Base-by-base conservation (phyloP, 30 jellyfish, hydroid and myxozoan species). In the Phacellophora camtschatica region DNA sequence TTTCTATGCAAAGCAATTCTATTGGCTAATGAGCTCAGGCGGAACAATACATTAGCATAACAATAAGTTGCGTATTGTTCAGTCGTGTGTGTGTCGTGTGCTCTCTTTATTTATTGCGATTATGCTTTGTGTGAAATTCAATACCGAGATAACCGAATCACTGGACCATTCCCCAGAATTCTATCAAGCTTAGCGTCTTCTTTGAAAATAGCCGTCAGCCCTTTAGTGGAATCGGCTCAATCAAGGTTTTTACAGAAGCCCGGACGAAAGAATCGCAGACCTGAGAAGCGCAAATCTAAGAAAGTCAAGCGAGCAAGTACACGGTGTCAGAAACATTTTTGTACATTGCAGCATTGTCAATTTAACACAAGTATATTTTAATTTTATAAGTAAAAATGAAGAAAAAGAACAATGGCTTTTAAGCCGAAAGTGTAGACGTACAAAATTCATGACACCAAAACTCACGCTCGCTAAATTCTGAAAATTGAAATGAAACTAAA, bases 21-120 rank as follows among this genome's bases (percentile, higher is more conserved):
- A 83, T 83, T 83, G 95, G 95, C 58, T 61, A 82, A 43, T 45
- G 45, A 30, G 35, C 53, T 83, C 81, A 59, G 58, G 87, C 84
- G 95, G 73, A 71, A 56, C 79, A 59, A n/a, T 33, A 28, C 36
- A 77, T 77, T 77, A 77, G 50, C 90, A 77, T 77, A 49, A 77
- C 90, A 77, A 77, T 43, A 77, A 42, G 90, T 62, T 81, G 90
- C n/a, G n/a, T n/a, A n/a, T n/a, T n/a, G n/a, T n/a, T n/a, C n/a
- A n/a, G n/a, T n/a, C n/a, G n/a, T 36, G 90, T 61, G 81, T 82
- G 90, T 77, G 90, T 73, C 90, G 90, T 82, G 90, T 77, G 90
- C 82, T 39, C 66, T 31, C 74, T 62, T 8, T 43, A 62, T 59
- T 53, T 35, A 18, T 77, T 77, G 90, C 63, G 16, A 39, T 16